Conservation (phyloP, 1,140 invertebrate genomes). For the Lepidurus couesii region DNA sequence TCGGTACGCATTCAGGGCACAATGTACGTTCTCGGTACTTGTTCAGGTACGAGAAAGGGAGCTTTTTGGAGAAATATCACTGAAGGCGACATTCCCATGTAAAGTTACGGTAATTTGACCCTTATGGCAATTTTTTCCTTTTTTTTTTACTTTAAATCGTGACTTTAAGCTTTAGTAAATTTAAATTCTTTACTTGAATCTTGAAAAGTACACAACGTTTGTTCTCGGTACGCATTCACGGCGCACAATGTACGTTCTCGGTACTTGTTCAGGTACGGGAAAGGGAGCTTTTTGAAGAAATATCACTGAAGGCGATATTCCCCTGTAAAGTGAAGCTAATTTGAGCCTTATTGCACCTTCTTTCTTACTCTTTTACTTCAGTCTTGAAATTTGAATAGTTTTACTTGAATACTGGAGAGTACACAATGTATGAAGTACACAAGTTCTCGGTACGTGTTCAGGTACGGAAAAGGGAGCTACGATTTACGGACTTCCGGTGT, state of each 20-base stretch:
- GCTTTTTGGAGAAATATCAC: not conserved
- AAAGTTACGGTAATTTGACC: too few relatives aligned
- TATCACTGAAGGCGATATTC: too few relatives aligned
- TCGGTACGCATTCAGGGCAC: not conserved
- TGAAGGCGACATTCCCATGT: too few relatives aligned
- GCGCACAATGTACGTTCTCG: too few relatives aligned
- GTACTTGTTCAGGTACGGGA: too few relatives aligned
- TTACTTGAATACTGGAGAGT: not conserved
- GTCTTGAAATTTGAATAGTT: not conserved
- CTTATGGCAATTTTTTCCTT: too few relatives aligned
- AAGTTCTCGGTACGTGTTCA: not conserved
- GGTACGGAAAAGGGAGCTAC: not conserved
- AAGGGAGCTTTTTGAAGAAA: too few relatives aligned
- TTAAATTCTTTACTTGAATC: not conserved
- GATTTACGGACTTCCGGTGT: constrained; percentile 17
- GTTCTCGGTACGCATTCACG: not conserved
- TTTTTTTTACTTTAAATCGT: too few relatives aligned
- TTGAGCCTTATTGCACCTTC: too few relatives aligned
- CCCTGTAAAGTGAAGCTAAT: too few relatives aligned
- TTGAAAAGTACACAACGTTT: not conserved
- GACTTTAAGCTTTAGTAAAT: too few relatives aligned
- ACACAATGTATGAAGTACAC: not conserved
- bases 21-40: not conserved
- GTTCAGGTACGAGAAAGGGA: not conserved
- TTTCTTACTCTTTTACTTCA: not conserved